Conservation (phyloP, 2,113 vertebrate species). For the Porphyrio hochstetteri region DNA sequence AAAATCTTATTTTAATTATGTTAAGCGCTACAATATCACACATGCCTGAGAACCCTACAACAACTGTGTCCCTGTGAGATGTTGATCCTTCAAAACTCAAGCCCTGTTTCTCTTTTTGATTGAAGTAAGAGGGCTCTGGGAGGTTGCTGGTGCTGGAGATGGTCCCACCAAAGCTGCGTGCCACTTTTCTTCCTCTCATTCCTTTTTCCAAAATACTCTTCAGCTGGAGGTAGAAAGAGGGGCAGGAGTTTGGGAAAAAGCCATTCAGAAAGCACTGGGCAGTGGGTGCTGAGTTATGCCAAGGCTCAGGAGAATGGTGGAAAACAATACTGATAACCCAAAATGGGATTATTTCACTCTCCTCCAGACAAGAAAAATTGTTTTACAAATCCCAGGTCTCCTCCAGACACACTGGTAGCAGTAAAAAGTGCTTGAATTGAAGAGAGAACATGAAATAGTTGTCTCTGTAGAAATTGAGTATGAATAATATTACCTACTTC, state of each 20-base stretch:
- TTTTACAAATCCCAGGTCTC: neutral
- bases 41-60: neutral
- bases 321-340: neutral
- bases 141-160: neutral
- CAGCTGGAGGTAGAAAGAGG: neutral
- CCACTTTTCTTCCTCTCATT: neutral
- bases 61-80: neutral
- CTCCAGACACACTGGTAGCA: neutral
- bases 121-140: neutral
- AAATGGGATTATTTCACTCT: neutral
- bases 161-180: neutral
- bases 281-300: neutral
- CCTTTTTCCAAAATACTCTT: neutral
- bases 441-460: neutral
- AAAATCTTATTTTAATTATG: no score
- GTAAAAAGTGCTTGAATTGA: neutral
- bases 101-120: neutral
- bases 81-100: neutral
- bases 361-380: neutral
- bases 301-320: neutral
- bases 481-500: neutral
- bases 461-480: neutral
- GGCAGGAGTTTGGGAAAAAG: neutral
- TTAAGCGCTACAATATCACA: neutral
- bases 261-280: neutral